Evolutionary conservation across 2,888 invertebrate genomes (phyloP).

Genomic region (Plemyria rubiginata): DNA sequence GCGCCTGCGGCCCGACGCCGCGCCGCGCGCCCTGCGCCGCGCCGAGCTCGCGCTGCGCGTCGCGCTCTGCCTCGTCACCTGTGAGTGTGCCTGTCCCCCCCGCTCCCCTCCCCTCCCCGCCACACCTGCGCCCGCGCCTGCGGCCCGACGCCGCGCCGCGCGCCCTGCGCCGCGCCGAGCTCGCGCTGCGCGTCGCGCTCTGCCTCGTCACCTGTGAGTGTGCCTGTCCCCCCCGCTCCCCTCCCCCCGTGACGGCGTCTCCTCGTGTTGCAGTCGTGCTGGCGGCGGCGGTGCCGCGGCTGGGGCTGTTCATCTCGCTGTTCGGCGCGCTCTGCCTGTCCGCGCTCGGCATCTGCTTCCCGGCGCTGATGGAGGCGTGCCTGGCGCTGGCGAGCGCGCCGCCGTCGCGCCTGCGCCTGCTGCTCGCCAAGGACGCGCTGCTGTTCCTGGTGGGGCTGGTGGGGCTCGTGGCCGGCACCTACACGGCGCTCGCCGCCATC

Average conservation of each 20-base stretch:
- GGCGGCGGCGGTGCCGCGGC: slow-evolving; percentile 90
- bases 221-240: slow-evolving; percentile 49
- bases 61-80: slow-evolving; percentile 90
- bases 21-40: slow-evolving; percentile 68
- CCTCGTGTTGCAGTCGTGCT: slow-evolving; percentile 86
- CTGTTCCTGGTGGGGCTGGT: slow-evolving; percentile 86
- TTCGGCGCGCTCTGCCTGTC: slow-evolving; percentile 95
- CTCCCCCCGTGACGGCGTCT: slow-evolving; percentile 61
- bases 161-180: slow-evolving; percentile 87
- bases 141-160: slow-evolving; percentile 53
- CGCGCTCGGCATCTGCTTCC: slow-evolving; percentile 94
- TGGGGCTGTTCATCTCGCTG: slow-evolving; percentile 91
- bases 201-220: slow-evolving; percentile 94
- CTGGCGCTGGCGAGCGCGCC: slow-evolving; percentile 84
- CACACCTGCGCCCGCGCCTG: slow-evolving; percentile 82
- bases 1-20: slow-evolving; percentile 53
- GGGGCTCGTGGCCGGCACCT: slow-evolving; percentile 88
- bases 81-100: slow-evolving; percentile 85
- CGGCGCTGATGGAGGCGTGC: slow-evolving; percentile 87
- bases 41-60: slow-evolving; percentile 92
- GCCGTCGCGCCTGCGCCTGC: slow-evolving; percentile 46
- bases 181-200: slow-evolving; percentile 88
- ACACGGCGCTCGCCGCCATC: slow-evolving; percentile 86
- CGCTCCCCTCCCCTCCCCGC: slow-evolving; percentile 40
- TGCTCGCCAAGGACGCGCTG: slow-evolving; percentile 83